phyloP scores from a whole-genome alignment of 2,888 invertebrate genomes.

The Oligia fasciuncula region DNA sequence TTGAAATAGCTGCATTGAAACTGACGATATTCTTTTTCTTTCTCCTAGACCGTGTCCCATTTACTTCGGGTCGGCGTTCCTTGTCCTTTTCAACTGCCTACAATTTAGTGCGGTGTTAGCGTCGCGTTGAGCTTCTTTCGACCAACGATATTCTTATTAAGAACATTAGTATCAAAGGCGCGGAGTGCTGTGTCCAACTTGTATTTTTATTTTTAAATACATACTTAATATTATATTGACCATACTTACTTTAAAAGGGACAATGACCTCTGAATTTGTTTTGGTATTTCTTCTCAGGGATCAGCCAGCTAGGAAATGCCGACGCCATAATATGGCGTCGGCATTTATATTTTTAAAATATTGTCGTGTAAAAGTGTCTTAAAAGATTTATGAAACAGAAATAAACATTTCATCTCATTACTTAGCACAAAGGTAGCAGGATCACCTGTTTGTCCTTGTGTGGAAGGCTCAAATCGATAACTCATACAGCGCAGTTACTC shows the following conservation, averaged over 20 bases:
- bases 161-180: no score
- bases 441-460: not conserved
- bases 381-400: not conserved
- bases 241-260: not conserved
- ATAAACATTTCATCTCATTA: no score
- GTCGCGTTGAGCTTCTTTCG: not conserved
- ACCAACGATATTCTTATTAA: not conserved
- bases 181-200: not conserved
- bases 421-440: not conserved
- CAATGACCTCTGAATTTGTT: not conserved
- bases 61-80: no score
- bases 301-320: not conserved
- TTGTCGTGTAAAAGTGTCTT: not conserved
- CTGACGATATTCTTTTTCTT: not conserved
- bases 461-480: not conserved
- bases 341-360: not conserved
- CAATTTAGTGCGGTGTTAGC: not conserved
- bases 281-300: not conserved
- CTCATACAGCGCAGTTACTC: not conserved
- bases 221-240: no score
- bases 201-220: no score
- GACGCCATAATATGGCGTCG: no score
- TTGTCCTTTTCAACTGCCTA: not conserved
- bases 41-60: no score
- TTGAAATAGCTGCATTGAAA: not conserved